Evolutionary conservation across 2,888 invertebrate genomes (phyloP).

Genomic region (Pyrgus malvae): DNA sequence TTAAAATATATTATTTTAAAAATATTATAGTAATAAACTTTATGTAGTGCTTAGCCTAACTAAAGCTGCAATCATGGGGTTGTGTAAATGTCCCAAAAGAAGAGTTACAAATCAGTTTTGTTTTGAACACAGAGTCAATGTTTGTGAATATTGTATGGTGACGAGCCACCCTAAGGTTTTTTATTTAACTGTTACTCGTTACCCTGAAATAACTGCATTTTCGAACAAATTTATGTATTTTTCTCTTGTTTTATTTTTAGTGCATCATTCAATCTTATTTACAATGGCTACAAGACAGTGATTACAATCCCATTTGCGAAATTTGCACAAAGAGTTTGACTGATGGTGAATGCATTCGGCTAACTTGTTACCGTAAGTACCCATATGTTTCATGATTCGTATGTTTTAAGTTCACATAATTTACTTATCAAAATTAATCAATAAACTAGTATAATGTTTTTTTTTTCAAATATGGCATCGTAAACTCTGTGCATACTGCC

Average conservation of each 20-base stretch:
- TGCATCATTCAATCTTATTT: slow-evolving; percentile 99
- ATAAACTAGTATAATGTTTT: not conserved
- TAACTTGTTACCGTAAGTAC: slow-evolving; percentile 95
- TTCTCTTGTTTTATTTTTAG: slow-evolving; percentile 77
- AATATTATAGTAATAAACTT: not conserved
- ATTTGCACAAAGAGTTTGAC: slow-evolving; percentile 92
- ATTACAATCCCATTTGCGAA: slow-evolving; percentile 96
- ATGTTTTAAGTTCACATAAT: not conserved
- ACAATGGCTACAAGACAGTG: slow-evolving; percentile 98
- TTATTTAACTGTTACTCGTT: not conserved
- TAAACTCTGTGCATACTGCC: too few species aligned
- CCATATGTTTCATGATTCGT: not conserved
- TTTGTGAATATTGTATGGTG: slow-evolving; percentile 99
- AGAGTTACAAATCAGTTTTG: slow-evolving; percentile 99
- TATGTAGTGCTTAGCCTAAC: not conserved
- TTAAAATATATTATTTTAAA: not conserved
- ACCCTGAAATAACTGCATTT: not conserved
- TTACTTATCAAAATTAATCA: too few species aligned
- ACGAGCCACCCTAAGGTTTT: slow-evolving; percentile 96
- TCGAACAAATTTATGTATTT: not conserved
- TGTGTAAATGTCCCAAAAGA: slow-evolving; percentile 99
- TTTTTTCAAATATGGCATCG: too few species aligned
- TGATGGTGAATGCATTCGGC: slow-evolving; percentile 91
- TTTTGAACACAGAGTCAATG: slow-evolving; percentile 99
- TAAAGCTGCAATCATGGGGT: slow-evolving; percentile 88